A percentile compares a stretch with the other conserved stretches of the same genome.
Conservation (phyloP, 2,888 invertebrate genomes). For the Mechanitis messenoides region DNA sequence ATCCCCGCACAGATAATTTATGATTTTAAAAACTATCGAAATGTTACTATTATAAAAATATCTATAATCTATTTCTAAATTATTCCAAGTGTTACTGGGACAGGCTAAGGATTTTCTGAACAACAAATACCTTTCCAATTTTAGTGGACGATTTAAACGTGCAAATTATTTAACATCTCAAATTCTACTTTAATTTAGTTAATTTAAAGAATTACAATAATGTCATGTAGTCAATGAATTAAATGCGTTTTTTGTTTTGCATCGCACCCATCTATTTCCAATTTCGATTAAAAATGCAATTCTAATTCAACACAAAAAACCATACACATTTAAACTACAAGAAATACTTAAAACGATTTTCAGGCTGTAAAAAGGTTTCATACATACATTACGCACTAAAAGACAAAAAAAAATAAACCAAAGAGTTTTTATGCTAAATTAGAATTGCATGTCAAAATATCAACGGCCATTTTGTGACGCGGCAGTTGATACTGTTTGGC, state of each 20-base stretch:
- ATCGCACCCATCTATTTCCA: constrained; percentile 30
- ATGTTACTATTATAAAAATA: constrained; percentile 74
- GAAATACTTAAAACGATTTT: neutral
- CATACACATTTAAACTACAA: neutral
- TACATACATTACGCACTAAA: neutral
- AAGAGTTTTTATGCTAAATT: constrained; percentile 15
- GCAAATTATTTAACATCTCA: constrained; percentile 49
- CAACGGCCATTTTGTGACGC: constrained; percentile 31
- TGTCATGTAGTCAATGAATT: constrained; percentile 46
- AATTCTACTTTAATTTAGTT: constrained; percentile 52
- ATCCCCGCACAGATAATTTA: constrained; percentile 42
- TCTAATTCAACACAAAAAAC: constrained; percentile 15
- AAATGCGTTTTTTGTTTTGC: constrained; percentile 49
- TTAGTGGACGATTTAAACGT: constrained; percentile 52
- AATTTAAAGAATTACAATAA: constrained; percentile 37
- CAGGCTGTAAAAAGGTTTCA: neutral
- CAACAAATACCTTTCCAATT: constrained; percentile 68
- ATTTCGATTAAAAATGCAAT: constrained; percentile 17
- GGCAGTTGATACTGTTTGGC: constrained; percentile 35
- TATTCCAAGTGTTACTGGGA: constrained; percentile 66
- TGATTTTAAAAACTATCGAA: constrained; percentile 60
- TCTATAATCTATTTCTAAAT: constrained; percentile 72
- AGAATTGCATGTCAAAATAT: constrained; percentile 23
- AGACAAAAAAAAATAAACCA: constrained; percentile 5
- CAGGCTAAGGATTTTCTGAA: constrained; percentile 72